phyloP scores from a whole-genome alignment of 2,113 vertebrate species.

The Nyctibius bracteatus region DNA sequence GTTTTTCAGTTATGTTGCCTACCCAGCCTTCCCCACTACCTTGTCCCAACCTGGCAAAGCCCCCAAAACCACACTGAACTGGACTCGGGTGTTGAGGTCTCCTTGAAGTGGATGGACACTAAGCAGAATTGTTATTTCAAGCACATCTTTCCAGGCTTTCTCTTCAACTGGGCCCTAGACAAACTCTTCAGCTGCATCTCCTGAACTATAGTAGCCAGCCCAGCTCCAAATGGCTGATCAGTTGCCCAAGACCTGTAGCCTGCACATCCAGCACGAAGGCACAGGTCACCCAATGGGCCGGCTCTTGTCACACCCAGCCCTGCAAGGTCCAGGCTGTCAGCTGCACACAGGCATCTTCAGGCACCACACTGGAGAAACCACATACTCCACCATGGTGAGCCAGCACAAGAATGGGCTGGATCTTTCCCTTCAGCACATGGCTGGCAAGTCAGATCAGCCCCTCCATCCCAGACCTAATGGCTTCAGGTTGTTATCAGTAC shows the following conservation, averaged over 20 bases:
- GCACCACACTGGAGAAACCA: background rate
- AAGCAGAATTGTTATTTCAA: background rate
- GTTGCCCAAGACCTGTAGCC: background rate
- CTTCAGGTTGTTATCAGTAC: background rate
- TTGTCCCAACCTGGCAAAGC: background rate
- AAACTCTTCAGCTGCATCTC: background rate
- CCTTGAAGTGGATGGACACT: background rate
- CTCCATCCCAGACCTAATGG: background rate
- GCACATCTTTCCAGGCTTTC: background rate
- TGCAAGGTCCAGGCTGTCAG: background rate
- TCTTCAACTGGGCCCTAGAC: background rate
- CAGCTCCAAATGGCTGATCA: background rate
- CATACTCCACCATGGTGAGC: background rate
- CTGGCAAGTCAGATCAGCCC: background rate
- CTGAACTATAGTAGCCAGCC: background rate
- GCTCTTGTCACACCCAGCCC: background rate
- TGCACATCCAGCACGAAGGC: background rate
- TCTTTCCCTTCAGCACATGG: background rate
- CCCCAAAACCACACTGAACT: background rate
- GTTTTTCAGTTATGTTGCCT: background rate
- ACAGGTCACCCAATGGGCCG: background rate
- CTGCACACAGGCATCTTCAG: background rate
- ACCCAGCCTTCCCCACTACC: background rate
- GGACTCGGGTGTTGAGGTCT: background rate
- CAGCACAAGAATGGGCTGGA: background rate